Base-by-base conservation (phyloP, 2,888 invertebrate genomes). In the Eupithecia tripunctaria region DNA sequence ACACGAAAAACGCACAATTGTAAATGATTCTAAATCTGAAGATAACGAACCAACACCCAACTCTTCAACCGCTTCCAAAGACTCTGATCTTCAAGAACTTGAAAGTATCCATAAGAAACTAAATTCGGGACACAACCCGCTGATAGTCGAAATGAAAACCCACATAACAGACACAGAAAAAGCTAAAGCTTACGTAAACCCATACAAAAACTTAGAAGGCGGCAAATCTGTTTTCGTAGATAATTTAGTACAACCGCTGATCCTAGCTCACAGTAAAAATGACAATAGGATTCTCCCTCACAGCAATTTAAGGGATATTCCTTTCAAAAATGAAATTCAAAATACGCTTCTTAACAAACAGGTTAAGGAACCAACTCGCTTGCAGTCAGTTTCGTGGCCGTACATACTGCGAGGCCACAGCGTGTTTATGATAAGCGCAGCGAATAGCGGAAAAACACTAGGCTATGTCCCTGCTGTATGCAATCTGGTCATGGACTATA, bases 301-400 rank as follows among this genome's bases (percentile, higher is more conserved):
- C 27, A 84, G 80, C 21, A 84, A 83, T 21, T 73, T 94, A 43
- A 82, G 88, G 29, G 90, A 94, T 63, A 78, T 92, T 1, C 82
- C 86, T 21, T 94, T 95, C 43, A 90, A 88, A 36, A 56, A 79
- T 0, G 83, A 89, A 62, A 90, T 94, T 41, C 85, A 87, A 25
- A 74, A 82, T 2, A 85, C 82, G 1, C 80, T 95, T 1, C 84
- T 81, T 71, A 89, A 86, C 38, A 86, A 94, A 85, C 79, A 80
- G 0, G 82, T 95, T 0, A 85, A 84, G 6, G 83, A 83, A 1
- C 94, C 96, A 0, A 94, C 92, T 84, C 91, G 93, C 59, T 90
- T 97, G 41, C 97, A 98, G 82, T 95, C 95, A 0, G 96, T 96
- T 69, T 94, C 96, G 0, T 97, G 97, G 97, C 95, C 96, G 0